Percentiles rank a stretch among this genome's conserved stretches.
These are phyloP conservation scores for Alsophila aescularia DNA, from an alignment of 2,888 invertebrate species.

Conservation along the genomic window DNA sequence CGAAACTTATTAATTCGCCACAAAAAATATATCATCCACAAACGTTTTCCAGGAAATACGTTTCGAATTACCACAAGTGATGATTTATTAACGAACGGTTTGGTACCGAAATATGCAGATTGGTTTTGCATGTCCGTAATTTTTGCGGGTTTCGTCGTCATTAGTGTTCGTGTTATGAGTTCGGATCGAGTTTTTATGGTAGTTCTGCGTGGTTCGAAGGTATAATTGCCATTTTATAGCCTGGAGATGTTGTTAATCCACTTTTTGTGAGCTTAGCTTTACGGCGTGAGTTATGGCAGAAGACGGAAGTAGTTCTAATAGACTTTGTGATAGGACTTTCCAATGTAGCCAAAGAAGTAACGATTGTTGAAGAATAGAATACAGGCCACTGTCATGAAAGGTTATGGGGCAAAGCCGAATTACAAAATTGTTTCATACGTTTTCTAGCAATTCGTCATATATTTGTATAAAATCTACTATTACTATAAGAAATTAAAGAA, in stretches of 20 bases:
- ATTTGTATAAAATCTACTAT: no score
- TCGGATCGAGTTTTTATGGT: slow-evolving; percentile 40
- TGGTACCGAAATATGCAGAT: slow-evolving; percentile 39
- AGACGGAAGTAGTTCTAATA: not conserved
- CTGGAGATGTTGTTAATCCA: slow-evolving; percentile 35
- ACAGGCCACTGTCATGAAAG: no score
- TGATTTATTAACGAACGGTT: slow-evolving; percentile 42
- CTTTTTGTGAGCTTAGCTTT: slow-evolving; percentile 28
- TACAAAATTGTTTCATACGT: no score
- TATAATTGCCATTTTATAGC: slow-evolving; percentile 38
- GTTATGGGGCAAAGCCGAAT: no score
- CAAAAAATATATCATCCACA: slow-evolving; percentile 17
- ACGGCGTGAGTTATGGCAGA: not conserved
- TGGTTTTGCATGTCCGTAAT: slow-evolving; percentile 41
- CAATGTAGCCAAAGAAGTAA: no score
- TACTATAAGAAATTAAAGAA: no score
- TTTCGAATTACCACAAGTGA: slow-evolving; percentile 35
- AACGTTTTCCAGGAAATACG: slow-evolving; percentile 29
- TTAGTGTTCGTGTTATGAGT: slow-evolving; percentile 41
- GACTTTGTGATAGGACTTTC: not conserved
- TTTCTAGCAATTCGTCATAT: no score
- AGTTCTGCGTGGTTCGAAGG: slow-evolving; percentile 39
- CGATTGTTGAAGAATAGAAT: no score
- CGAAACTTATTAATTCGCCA: slow-evolving; percentile 1
- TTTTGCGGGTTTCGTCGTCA: slow-evolving; percentile 36